These are phyloP conservation scores for Chlamydotis undulata DNA, from an alignment of 2,113 vertebrate genomes.

Conservation along the genomic window DNA sequence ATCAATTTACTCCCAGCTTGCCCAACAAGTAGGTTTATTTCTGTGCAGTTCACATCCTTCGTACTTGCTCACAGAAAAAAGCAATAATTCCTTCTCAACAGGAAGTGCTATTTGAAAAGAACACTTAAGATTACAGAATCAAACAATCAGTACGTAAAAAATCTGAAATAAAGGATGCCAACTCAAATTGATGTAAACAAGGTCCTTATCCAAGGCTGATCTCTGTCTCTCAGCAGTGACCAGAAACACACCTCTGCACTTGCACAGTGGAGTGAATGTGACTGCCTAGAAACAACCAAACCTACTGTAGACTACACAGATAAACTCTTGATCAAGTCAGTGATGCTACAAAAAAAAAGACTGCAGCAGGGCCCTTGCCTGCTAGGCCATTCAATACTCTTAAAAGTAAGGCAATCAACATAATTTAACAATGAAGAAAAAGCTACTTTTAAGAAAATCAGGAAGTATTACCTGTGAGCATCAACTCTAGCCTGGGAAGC, in stretches of 20 bases:
- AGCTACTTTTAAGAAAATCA: neutral
- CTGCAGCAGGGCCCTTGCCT: neutral
- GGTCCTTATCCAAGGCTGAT: neutral
- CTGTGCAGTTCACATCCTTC: neutral
- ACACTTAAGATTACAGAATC: neutral
- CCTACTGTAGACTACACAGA: neutral
- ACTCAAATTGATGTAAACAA: neutral
- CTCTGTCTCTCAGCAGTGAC: neutral
- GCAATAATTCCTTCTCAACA: neutral
- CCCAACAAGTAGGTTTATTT: neutral
- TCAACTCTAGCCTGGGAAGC: conserved; percentile 96
- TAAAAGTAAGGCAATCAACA: accelerated
- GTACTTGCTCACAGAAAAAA: neutral
- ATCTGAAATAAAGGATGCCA: neutral
- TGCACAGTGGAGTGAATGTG: neutral
- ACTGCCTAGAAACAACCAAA: neutral
- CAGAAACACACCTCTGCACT: neutral
- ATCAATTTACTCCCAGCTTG: neutral
- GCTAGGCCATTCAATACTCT: neutral
- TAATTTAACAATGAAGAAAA: neutral
- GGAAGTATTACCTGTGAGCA: conserved; percentile 88
- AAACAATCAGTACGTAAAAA: neutral
- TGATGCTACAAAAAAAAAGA: neutral
- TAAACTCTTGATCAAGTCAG: neutral
- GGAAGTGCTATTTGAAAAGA: neutral